Evolutionary conservation across 2,888 invertebrate species (phyloP).

Genomic region (Lasioglossum leucozonium): DNA sequence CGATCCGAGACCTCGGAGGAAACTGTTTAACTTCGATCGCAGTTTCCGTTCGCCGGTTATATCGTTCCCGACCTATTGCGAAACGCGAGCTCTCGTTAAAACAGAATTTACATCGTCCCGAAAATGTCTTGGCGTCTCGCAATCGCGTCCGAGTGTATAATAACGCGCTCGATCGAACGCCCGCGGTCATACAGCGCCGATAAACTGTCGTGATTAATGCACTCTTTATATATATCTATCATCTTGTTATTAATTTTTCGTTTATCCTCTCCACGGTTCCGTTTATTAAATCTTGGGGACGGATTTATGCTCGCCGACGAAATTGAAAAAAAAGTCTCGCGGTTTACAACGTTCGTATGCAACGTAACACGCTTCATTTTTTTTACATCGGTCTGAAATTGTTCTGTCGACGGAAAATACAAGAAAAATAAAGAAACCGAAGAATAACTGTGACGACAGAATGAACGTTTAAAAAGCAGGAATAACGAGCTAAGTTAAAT

Average conservation of each 20-base stretch:
- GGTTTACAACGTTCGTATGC: too few relatives aligned
- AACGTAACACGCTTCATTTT: too few relatives aligned
- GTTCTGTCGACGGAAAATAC: too few relatives aligned
- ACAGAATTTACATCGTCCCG: constrained; percentile 75
- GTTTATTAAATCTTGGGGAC: neutral
- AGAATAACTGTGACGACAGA: neutral
- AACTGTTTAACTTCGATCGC: constrained; percentile 46
- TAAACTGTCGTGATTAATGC: constrained; percentile 24
- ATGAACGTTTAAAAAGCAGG: neutral
- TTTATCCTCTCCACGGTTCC: constrained; percentile 8
- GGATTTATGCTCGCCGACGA: neutral
- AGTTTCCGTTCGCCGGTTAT: constrained; percentile 21
- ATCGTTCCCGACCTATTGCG: constrained; percentile 23
- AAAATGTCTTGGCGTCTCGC: constrained; percentile 21
- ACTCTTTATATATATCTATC: neutral
- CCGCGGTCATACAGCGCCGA: constrained; percentile 13
- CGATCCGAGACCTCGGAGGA: constrained; percentile 26
- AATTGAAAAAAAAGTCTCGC: neutral
- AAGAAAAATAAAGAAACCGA: neutral
- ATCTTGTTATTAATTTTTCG: constrained; percentile 11
- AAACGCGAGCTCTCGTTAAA: constrained; percentile 71
- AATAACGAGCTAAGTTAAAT: neutral
- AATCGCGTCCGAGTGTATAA: neutral
- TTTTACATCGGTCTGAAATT: too few relatives aligned
- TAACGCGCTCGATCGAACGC: constrained; percentile 17